Evolutionary conservation across 2,888 invertebrate genomes (phyloP).

Genomic region (Phytoseiulus persimilis): DNA sequence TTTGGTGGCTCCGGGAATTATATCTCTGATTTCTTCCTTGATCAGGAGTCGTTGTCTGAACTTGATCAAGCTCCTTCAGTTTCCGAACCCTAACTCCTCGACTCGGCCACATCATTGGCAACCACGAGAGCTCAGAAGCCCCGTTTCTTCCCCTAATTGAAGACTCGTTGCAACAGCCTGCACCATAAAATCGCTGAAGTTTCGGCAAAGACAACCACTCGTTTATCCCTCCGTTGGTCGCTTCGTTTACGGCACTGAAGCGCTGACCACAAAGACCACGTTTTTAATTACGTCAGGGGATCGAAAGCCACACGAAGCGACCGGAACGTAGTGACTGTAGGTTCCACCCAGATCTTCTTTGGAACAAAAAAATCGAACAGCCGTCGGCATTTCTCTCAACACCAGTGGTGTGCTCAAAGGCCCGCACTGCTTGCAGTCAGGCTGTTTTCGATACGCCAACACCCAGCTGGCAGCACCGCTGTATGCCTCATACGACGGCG

Average conservation of each 20-base stretch:
- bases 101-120: no score
- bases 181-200: neutral
- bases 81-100: no score
- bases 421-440: neutral
- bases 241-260: neutral
- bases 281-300: neutral
- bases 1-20: no score
- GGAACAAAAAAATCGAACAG: neutral
- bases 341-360: neutral
- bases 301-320: neutral
- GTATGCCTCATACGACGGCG: neutral
- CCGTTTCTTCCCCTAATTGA: no score
- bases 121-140: no score
- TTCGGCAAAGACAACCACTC: neutral
- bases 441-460: neutral
- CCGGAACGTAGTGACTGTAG: neutral
- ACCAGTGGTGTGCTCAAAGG: neutral
- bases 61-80: no score
- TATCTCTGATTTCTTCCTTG: no score
- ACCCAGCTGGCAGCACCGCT: neutral
- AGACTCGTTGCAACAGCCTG: neutral
- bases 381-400: neutral
- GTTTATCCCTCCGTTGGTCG: neutral
- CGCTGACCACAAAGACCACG: neutral
- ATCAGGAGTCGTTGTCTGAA: no score